Percentiles rank a stretch among this genome's conserved stretches.
Conservation (phyloP, 2,797 vertebrate genomes). For the Onychomys torridus region DNA sequence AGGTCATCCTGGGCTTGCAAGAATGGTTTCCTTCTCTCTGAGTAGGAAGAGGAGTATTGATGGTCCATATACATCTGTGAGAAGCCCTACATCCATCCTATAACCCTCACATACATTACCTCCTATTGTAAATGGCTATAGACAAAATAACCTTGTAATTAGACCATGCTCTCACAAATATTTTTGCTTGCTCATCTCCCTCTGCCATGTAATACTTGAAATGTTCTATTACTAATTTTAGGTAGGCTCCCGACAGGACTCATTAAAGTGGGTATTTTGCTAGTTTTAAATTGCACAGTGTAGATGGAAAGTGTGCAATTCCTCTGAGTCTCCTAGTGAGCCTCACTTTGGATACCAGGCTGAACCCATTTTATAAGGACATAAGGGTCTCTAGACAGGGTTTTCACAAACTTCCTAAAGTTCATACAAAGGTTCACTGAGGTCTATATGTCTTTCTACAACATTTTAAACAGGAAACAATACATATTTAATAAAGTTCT, state of each 20-base stretch:
- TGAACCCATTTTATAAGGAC: neutral
- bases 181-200: neutral
- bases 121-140: neutral
- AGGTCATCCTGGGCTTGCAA: neutral
- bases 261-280: neutral
- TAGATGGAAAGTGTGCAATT: neutral
- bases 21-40: neutral
- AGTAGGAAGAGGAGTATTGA: accelerated
- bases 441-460: neutral
- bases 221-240: neutral
- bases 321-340: neutral
- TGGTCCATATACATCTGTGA: neutral
- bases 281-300: neutral
- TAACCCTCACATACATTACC: neutral
- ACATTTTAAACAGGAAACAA: constrained; percentile 21
- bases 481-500: neutral
- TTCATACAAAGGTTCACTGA: neutral
- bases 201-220: neutral
- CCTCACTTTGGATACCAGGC: neutral
- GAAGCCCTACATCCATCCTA: neutral
- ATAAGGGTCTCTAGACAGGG: neutral
- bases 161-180: neutral
- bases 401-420: neutral
- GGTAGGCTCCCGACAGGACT: neutral
- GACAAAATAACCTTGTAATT: accelerated